A percentile compares a stretch with the other conserved stretches of the same genome.
Evolutionary conservation across 2,888 invertebrate species (phyloP).

Genomic region (Hirtodrosophila confusa): DNA sequence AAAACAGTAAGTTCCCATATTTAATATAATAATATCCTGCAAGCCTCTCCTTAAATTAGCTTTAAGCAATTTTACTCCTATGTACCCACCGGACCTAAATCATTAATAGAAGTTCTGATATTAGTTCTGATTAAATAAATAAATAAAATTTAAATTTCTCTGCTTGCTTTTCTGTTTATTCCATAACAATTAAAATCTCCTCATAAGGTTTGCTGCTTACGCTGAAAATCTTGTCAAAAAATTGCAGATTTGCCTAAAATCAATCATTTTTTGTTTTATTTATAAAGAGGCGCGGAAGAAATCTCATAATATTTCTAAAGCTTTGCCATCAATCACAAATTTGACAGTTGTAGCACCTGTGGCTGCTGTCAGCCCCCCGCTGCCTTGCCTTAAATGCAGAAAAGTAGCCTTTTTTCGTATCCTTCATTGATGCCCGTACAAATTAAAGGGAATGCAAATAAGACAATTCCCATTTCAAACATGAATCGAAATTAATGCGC

Average conservation of each 20-base stretch:
- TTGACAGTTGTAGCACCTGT: slow-evolving; percentile 67
- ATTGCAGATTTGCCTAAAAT: slow-evolving; percentile 27
- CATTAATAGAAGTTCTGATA: no score
- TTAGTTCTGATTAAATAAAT: no score
- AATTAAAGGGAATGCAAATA: slow-evolving; percentile 75
- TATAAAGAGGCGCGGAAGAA: slow-evolving; percentile 30
- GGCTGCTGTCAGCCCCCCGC: slow-evolving; percentile 37
- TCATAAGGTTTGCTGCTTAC: neutral
- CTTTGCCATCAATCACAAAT: slow-evolving; percentile 62
- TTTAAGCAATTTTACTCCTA: no score
- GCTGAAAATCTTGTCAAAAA: neutral
- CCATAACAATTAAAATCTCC: no score
- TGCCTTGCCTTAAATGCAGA: neutral
- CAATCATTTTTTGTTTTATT: slow-evolving; percentile 35
- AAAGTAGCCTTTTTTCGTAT: slow-evolving; percentile 10
- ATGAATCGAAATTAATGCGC: slow-evolving; percentile 72
- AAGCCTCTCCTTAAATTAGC: no score
- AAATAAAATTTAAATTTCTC: no score
- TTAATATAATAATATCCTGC: no score
- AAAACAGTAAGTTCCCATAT: no score
- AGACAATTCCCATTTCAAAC: slow-evolving; percentile 71
- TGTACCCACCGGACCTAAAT: no score
- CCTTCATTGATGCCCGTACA: slow-evolving; percentile 53
- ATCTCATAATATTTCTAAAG: slow-evolving; percentile 54
- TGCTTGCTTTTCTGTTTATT: no score